Evolutionary conservation across 2,113 vertebrate genomes (phyloP).

Genomic region (Acinonyx jubatus): DNA sequence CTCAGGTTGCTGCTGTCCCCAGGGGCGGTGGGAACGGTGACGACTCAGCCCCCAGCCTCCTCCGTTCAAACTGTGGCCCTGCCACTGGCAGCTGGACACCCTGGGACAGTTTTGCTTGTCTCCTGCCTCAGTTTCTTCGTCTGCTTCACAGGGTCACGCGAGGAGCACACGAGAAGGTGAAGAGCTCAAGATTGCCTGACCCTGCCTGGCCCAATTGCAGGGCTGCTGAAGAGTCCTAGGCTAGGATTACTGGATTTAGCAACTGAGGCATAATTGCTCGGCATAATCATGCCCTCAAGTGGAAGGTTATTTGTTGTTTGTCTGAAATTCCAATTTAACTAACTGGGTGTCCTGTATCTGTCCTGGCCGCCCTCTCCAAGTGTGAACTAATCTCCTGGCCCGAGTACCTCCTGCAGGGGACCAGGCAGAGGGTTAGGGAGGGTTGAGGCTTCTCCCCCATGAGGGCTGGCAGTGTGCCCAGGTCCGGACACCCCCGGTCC

Average conservation of each 20-base stretch:
- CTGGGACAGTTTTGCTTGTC: no score
- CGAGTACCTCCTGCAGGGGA: not conserved
- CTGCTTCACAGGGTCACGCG: not conserved
- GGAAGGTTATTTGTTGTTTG: not conserved
- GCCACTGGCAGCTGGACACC: not conserved
- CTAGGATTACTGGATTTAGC: not conserved
- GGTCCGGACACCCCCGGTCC: not conserved
- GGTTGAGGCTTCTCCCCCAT: not conserved
- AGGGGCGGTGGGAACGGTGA: not conserved
- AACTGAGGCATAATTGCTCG: not conserved
- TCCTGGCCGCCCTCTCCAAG: not conserved
- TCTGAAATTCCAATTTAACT: not conserved
- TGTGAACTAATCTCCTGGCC: not conserved
- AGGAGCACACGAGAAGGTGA: not conserved
- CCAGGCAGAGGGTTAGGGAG: not conserved
- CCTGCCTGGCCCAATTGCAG: not conserved
- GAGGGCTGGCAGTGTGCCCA: not conserved
- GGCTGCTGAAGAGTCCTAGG: not conserved
- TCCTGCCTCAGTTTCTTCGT: not conserved
- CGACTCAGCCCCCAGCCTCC: rapidly evolving
- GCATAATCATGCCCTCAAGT: not conserved
- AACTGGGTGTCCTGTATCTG: not conserved
- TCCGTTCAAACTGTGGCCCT: not conserved
- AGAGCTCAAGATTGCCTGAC: not conserved
- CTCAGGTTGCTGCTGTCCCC: not conserved